phyloP scores from a whole-genome alignment of 2,888 invertebrate genomes.

The Yponomeuta evonymella region DNA sequence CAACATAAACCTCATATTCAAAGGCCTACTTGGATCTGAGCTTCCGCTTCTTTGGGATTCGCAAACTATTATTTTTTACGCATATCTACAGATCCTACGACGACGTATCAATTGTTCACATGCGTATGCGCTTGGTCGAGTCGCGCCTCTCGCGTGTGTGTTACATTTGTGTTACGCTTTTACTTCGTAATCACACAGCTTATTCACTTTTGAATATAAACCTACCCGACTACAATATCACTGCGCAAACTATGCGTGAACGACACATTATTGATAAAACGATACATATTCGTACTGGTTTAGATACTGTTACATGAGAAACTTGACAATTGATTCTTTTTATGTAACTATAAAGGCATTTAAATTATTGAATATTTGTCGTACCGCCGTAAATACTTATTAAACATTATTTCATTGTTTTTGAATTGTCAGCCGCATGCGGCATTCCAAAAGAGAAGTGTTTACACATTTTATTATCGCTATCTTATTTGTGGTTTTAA shows the following conservation, averaged over 20 bases:
- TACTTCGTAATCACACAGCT: slow-evolving; percentile 13
- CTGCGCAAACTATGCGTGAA: not conserved
- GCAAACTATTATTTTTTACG: no score
- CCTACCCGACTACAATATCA: not conserved
- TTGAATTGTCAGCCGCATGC: no score
- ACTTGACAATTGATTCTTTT: not conserved
- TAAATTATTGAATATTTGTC: not conserved
- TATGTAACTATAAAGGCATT: not conserved
- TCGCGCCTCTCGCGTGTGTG: not conserved
- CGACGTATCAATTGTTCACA: not conserved
- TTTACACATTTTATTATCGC: not conserved
- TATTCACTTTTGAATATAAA: slow-evolving; percentile 5
- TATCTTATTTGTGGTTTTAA: slow-evolving; percentile 1
- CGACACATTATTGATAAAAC: not conserved
- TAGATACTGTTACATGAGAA: not conserved
- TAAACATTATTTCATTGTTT: no score
- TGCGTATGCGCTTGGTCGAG: not conserved
- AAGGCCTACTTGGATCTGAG: no score
- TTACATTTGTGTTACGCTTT: slow-evolving; percentile 12
- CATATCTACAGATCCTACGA: no score
- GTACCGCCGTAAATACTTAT: no score
- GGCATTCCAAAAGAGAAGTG: not conserved
- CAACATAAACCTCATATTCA: no score
- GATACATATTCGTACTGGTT: no score
- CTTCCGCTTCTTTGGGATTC: no score